Percentiles rank a stretch among this genome's conserved stretches.
Evolutionary conservation across 2,797 vertebrate species (phyloP).

Genomic region (Sarcoramphus papa): DNA sequence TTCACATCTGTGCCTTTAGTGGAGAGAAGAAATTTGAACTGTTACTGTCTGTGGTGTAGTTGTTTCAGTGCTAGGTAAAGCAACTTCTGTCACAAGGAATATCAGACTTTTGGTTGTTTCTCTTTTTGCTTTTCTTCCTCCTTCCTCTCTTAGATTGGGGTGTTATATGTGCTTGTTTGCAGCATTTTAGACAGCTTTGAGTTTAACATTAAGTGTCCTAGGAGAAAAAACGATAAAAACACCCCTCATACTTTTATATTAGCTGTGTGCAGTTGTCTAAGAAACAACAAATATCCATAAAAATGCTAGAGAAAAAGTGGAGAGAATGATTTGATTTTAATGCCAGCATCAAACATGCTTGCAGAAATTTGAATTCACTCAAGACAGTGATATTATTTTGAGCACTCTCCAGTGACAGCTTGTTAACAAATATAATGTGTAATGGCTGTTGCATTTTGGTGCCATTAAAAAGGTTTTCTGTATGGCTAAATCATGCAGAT

Average conservation of each 20-base stretch:
- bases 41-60: neutral
- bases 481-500: neutral
- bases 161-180: neutral
- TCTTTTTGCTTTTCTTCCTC: neutral
- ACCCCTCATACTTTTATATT: neutral
- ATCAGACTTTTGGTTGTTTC: neutral
- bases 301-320: neutral
- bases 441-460: neutral
- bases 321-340: neutral
- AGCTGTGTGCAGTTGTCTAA: neutral
- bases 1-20: neutral
- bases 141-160: neutral
- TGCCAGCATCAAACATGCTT: neutral
- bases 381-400: constrained; percentile 46
- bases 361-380: constrained; percentile 20
- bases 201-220: neutral
- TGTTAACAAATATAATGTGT: constrained; percentile 30
- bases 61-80: neutral
- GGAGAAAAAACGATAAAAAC: neutral
- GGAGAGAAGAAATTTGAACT: neutral
- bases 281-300: neutral
- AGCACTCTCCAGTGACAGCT: constrained; percentile 9
- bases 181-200: neutral
- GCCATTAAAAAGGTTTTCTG: neutral
- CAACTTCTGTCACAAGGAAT: neutral